Conservation (phyloP, 2,797 vertebrate species). For the Leptatherina wallacei region DNA sequence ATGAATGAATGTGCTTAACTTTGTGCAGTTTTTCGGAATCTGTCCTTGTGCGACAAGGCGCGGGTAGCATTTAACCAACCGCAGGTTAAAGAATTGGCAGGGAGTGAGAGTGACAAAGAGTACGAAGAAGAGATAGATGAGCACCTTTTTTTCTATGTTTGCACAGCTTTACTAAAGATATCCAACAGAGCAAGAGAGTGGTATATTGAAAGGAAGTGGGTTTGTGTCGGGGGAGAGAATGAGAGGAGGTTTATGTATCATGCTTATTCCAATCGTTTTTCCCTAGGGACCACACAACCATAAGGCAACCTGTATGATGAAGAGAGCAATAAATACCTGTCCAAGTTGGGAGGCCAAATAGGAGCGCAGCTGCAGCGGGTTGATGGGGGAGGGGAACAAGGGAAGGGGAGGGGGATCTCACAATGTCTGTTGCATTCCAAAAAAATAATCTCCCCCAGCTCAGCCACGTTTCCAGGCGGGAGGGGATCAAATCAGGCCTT, state of each 20-base stretch:
- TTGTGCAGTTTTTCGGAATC: conserved; percentile 79
- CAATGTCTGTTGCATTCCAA: conserved; percentile 85
- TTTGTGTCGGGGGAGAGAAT: conserved; percentile 55
- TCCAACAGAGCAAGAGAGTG: conserved; percentile 68
- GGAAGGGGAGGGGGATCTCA: conserved; percentile 75
- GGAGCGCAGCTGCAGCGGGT: conserved; percentile 80
- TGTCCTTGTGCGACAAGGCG: conserved; percentile 78
- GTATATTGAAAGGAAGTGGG: conserved; percentile 78
- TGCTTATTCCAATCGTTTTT: conserved; percentile 80
- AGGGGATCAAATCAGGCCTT: conserved; percentile 78
- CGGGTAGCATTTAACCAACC: conserved; percentile 77
- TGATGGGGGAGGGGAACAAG: conserved; percentile 62
- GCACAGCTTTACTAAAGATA: conserved; percentile 87
- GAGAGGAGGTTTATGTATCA: conserved; percentile 66
- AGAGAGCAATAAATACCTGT: conserved; percentile 87
- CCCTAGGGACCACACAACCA: conserved; percentile 79
- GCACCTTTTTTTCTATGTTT: conserved; percentile 85
- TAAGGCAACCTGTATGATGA: conserved; percentile 80
- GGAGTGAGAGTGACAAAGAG: conserved; percentile 72
- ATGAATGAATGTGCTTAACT: conserved; percentile 77
- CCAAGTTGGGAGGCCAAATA: conserved; percentile 81
- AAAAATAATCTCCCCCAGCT: conserved; percentile 82
- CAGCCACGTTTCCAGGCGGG: conserved; percentile 82
- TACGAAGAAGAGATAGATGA: conserved; percentile 72
- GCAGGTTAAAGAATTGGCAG: conserved; percentile 79